Percentiles rank a stretch among this genome's conserved stretches.
Conservation (phyloP, 2,797 vertebrate genomes). For the Parauchenoglanis ngamensis region DNA sequence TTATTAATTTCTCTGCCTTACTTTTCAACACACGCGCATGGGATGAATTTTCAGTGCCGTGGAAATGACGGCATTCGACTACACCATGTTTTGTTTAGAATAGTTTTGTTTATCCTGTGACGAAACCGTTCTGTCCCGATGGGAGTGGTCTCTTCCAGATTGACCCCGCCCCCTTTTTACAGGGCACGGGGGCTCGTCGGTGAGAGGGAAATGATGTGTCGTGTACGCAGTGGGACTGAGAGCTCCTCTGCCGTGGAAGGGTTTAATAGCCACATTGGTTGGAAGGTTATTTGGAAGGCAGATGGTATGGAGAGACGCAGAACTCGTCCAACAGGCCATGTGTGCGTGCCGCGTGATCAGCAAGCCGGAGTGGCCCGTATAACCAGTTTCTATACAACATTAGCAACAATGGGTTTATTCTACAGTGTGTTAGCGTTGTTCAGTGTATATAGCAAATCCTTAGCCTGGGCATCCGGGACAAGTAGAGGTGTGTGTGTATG, state of each 20-base stretch:
- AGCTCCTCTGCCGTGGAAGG: not conserved
- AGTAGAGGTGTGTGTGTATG: not conserved
- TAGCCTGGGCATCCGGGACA: not conserved
- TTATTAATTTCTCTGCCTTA: not conserved
- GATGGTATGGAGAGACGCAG: conserved; percentile 8
- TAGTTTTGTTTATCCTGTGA: not conserved
- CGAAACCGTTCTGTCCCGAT: not conserved
- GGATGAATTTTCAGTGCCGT: too few relatives aligned
- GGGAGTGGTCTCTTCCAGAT: not conserved
- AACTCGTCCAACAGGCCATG: not conserved
- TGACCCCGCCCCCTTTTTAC: not conserved
- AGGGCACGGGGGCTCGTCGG: not conserved
- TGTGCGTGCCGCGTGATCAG: not conserved
- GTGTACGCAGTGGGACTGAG: not conserved
- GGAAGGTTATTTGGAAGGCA: not conserved
- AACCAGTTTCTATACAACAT: conserved; percentile 21
- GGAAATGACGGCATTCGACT: too few relatives aligned
- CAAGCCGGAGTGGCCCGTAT: not conserved
- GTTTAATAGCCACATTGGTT: not conserved
- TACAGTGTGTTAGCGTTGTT: not conserved
- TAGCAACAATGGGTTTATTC: not conserved
- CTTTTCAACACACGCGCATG: too few relatives aligned
- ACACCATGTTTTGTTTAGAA: not conserved
- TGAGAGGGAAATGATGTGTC: not conserved
- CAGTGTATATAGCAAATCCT: too few relatives aligned